Evolutionary conservation across 2,113 vertebrate genomes (phyloP).

Genomic region (Pelusios castaneus): DNA sequence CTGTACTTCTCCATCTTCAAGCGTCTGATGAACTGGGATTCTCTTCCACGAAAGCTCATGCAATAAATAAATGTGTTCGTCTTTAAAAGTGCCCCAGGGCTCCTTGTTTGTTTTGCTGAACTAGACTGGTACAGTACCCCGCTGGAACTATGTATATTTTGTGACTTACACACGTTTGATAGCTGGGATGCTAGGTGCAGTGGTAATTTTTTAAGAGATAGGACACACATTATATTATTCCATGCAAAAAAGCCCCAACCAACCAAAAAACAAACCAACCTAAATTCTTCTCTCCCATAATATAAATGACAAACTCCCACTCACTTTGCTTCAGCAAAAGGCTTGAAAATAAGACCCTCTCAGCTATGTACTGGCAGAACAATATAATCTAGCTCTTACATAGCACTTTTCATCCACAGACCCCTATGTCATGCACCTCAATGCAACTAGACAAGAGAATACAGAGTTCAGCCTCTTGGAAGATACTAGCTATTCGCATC

Average conservation of each 20-base stretch:
- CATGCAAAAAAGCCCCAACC: background rate
- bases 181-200: fast-evolving
- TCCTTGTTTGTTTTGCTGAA: too few relatives aligned
- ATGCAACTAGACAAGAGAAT: background rate
- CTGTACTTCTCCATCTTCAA: too few relatives aligned
- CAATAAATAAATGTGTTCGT: too few relatives aligned
- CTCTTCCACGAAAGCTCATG: too few relatives aligned
- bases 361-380: fast-evolving
- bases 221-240: background rate
- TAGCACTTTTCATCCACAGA: background rate
- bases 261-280: background rate
- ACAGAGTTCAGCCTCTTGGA: background rate
- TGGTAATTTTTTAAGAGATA: background rate
- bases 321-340: background rate
- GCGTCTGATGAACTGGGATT: too few relatives aligned
- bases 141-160: fast-evolving
- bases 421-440: fast-evolving
- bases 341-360: background rate
- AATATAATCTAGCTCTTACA: background rate
- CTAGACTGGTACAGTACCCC: too few relatives aligned
- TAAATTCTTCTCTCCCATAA: background rate
- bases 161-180: background rate
- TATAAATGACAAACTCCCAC: background rate
- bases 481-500: background rate
- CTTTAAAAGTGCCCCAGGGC: too few relatives aligned